A percentile compares a stretch with the other conserved stretches of the same genome.
Evolutionary conservation across 1,140 invertebrate genomes (phyloP).

Genomic region (Colletes latitarsis): DNA sequence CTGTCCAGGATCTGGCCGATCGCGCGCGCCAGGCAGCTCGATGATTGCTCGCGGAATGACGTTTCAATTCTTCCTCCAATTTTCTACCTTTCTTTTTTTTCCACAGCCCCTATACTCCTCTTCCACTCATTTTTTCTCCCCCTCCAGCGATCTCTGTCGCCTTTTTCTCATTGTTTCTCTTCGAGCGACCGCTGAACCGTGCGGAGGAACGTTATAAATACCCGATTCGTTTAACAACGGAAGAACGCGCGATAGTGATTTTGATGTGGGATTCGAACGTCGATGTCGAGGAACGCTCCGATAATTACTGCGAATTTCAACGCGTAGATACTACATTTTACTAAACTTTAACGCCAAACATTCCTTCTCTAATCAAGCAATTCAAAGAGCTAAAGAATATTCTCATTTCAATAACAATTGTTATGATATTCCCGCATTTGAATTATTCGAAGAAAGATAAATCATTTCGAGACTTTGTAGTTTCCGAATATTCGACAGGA

Average conservation of each 20-base stretch:
- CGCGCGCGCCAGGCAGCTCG: constrained; percentile 62
- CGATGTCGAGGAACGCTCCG: no score
- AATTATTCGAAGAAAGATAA: no score
- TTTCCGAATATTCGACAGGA: no score
- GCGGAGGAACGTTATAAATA: constrained; percentile 18
- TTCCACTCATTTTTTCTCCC: constrained; percentile 20
- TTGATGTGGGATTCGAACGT: neutral
- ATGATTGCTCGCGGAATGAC: constrained; percentile 74
- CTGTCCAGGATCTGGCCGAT: constrained; percentile 74
- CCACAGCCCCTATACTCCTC: neutral
- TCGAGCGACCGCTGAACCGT: constrained; percentile 8
- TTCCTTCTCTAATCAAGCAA: no score
- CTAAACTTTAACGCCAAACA: no score
- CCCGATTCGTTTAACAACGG: constrained; percentile 2
- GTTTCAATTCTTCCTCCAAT: constrained; percentile 74
- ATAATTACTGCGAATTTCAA: no score
- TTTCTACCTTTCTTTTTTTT: constrained; percentile 42
- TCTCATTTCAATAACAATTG: no score
- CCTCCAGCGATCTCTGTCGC: neutral
- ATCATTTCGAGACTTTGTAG: no score
- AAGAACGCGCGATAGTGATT: constrained; percentile 13
- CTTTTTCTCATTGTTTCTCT: constrained; percentile 26
- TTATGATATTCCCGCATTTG: no score
- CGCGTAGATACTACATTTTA: no score
- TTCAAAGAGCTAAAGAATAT: no score